Evolutionary conservation across 1,140 invertebrate species (phyloP), one percentile per base, ranked within the genome.

Genomic region (Drosophila bocqueti): DNA sequence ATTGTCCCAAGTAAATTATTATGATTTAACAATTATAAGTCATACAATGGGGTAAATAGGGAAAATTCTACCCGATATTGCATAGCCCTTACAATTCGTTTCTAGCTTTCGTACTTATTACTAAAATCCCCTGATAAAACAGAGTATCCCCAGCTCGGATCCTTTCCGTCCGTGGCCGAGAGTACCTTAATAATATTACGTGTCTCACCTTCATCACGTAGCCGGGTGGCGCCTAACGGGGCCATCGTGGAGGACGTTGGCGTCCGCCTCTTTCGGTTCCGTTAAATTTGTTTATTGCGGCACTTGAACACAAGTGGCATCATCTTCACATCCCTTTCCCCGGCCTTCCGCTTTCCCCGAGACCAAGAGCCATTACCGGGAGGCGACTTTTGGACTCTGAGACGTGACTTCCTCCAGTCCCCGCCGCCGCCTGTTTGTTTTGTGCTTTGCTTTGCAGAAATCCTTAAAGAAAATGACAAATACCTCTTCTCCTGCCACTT

Each of bases 281-380:
- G 72, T 67, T 82, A 89, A 89, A 89, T 89, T 89, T 89, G 84
- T 89, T 89, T 89, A 89, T 89, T 89, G 84, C 84, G 85, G 84
- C 84, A 89, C 84, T 89, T 89, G 85, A 89, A 76, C 78, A 77
- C 76, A 89, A 87, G 84, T 87, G 84, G 84, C 84, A 84, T 87
- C 84, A 87, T 87, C 84, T 83, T 81, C 77, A 62, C 54, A 52
- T 66, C 62, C 66, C 64, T 68, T 55, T 42, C 26, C 34, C 40
- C 21, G 46, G 31, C 21, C 3, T 36, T n/a, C 43, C 46, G 61
- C 29, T 21, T 40, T 52, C 29, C 49, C 60, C 31, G 26, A 55
- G 31, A 58, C 55, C 46, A 72, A 65, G 66, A 45, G 67, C 58
- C 77, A 65, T 73, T 73, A 73, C 59, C 54, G 46, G 54, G 34